Evolutionary conservation across 2,888 invertebrate species (phyloP), one percentile per base, ranked within the genome.

Genomic region (Homarus gammarus): DNA sequence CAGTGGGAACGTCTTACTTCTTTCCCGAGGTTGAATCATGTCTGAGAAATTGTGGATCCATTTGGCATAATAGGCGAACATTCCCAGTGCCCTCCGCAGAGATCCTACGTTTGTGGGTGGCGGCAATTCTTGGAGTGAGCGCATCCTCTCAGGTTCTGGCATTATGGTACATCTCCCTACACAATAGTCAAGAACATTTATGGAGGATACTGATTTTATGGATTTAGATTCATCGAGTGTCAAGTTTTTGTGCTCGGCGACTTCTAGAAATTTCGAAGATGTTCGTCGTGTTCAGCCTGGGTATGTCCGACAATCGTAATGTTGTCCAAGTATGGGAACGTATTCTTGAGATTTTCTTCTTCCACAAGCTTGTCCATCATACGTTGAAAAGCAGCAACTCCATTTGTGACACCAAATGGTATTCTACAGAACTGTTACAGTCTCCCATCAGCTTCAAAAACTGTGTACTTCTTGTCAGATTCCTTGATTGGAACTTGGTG

Each of bases 121-220:
- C 18, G 87, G 87, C 3, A 87, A 31, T 3, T 79, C 87, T n/a
- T 73, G 84, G 15, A 84, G 40, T 31, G 82, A 72, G 18, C 56
- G 22, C 8, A 49, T 15, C n/a, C 68, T 31, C 27, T 79, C 44
- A 0, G 64, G 70, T 27, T 84, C 85, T 18, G 89, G 85, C 51
- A 15, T 84, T 49, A 84, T 77, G n/a, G 31, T 68, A 18, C 89
- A 77, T 40, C n/a, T 33, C 36, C 78, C 64, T 6, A 89, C 33
- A 75, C 64, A 36, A n/a, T 89, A 89, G 8, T 77, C 77, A 77
- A 89, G 89, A 31, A 73, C 56, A 73, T 73, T 56, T 36, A 84
- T 84, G 27, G 36, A 75, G 61, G 12, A 31, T 33, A 77, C 73
- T 22, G 51, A 84, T n/a, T 33, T 51, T 2, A 84, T 27, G 36